Conservation (phyloP, 2,888 invertebrate genomes). For the Brenthis hecate region DNA sequence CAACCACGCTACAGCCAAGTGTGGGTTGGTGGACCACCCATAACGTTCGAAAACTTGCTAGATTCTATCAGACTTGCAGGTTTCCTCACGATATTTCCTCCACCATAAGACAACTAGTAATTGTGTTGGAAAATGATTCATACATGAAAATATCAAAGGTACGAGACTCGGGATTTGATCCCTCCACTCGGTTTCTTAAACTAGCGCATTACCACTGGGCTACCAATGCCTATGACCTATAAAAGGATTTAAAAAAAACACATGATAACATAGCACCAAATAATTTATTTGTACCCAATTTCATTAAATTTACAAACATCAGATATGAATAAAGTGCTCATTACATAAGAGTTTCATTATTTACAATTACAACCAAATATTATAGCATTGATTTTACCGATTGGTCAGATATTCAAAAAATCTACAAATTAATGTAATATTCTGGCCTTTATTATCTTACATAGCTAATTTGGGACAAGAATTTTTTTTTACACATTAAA, state of each 20-base stretch:
- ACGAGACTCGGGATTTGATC: no score
- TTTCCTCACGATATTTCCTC: no score
- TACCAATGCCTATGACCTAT: no score
- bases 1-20: no score
- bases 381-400: slow-evolving; percentile 11
- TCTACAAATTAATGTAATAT: not conserved
- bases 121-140: no score
- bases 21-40: no score
- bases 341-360: slow-evolving; percentile 38
- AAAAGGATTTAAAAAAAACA: slow-evolving; percentile 45
- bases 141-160: no score
- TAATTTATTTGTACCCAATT: slow-evolving; percentile 64
- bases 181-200: no score
- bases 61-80: no score
- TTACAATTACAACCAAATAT: slow-evolving; percentile 34
- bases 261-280: slow-evolving; percentile 69
- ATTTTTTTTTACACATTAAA: slow-evolving; percentile 8
- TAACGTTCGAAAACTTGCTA: no score
- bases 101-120: no score
- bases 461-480: not conserved
- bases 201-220: no score
- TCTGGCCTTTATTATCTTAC: slow-evolving; percentile 1
- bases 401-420: not conserved
- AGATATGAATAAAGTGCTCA: slow-evolving; percentile 32
- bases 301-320: slow-evolving; percentile 44